Evolutionary conservation across 2,797 vertebrate genomes (phyloP).

Genomic region (Hapalemur alaotrensis): DNA sequence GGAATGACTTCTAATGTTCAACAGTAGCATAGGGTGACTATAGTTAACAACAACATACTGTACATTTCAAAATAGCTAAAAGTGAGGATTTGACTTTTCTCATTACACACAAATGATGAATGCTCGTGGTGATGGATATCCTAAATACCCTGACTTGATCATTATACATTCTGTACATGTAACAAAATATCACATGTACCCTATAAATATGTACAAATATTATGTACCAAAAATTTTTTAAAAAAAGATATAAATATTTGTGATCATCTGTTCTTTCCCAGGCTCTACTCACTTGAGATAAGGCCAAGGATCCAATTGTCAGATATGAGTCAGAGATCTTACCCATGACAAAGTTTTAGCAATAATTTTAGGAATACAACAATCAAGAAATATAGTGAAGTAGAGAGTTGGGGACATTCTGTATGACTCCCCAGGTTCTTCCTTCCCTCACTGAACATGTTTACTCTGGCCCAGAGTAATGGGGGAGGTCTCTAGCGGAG

Average conservation of each 20-base stretch:
- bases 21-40: neutral
- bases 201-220: neutral
- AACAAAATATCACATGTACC: neutral
- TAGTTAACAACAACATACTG: neutral
- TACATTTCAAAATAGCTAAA: neutral
- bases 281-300: conserved; percentile 28
- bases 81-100: neutral
- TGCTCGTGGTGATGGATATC: neutral
- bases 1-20: neutral
- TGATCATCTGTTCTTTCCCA: neutral
- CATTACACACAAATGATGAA: neutral
- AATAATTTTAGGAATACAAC: conserved; percentile 42
- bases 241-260: neutral
- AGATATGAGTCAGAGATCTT: conserved; percentile 50
- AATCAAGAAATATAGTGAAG: neutral
- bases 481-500: neutral
- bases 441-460: neutral
- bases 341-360: conserved; percentile 13
- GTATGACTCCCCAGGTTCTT: neutral
- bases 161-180: neutral
- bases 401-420: neutral
- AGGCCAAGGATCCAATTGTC: conserved; percentile 31
- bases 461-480: neutral
- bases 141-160: neutral
- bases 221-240: neutral